These are phyloP conservation scores for Calameuta pallipes DNA, from an alignment of 2,888 invertebrate species.

Conservation along the genomic window DNA sequence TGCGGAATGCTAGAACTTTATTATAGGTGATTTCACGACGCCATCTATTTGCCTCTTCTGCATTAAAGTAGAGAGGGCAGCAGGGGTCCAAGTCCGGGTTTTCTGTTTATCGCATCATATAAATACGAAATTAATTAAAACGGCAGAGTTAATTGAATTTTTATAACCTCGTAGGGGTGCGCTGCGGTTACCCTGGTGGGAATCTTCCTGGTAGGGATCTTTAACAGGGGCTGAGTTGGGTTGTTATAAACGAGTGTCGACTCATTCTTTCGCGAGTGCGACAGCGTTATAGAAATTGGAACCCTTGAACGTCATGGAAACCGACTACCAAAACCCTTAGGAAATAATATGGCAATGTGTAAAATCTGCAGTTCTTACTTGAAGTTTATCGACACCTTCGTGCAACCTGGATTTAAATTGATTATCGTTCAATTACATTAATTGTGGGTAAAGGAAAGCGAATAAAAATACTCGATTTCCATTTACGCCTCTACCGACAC, in stretches of 20 bases:
- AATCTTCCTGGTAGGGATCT: background rate
- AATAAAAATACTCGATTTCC: too few relatives aligned
- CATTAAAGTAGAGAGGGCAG: conserved; percentile 33
- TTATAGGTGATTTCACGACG: too few relatives aligned
- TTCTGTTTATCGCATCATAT: conserved; percentile 54
- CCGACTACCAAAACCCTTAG: too few relatives aligned
- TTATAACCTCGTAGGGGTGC: conserved; percentile 49
- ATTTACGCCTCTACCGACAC: too few relatives aligned
- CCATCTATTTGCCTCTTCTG: too few relatives aligned
- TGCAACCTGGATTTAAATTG: too few relatives aligned
- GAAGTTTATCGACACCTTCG: too few relatives aligned
- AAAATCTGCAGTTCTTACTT: too few relatives aligned
- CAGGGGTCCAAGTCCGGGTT: conserved; percentile 8
- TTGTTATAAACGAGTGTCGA: conserved; percentile 46
- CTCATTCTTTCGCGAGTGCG: conserved; percentile 55
- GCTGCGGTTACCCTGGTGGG: conserved; percentile 24
- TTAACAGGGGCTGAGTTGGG: conserved; percentile 33
- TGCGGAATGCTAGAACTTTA: too few relatives aligned
- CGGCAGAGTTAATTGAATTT: conserved; percentile 59
- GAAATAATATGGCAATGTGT: too few relatives aligned
- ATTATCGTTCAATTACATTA: too few relatives aligned
- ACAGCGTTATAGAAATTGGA: conserved; percentile 57
- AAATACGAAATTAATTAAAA: conserved; percentile 59
- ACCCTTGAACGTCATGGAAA: conserved; percentile 32
- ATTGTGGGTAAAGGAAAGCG: too few relatives aligned